A percentile compares a stretch with the other conserved stretches of the same genome.
phyloP scores from a whole-genome alignment of 2,113 vertebrate genomes.

The Gadus chalcogrammus region DNA sequence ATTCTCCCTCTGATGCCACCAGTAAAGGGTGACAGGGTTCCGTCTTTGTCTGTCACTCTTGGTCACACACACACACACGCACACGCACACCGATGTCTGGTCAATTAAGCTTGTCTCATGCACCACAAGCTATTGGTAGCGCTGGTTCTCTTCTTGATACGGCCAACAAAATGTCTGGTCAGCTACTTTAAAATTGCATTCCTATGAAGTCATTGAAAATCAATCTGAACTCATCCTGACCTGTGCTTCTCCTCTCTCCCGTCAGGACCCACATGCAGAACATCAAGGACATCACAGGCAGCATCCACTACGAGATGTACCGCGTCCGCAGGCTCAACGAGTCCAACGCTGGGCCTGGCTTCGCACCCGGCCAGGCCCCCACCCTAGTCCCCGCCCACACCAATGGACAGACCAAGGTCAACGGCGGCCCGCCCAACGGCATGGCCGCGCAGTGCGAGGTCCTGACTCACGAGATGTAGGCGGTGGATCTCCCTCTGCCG shows the following conservation, averaged over 20 bases:
- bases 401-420: slow-evolving; percentile 43
- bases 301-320: slow-evolving; percentile 96
- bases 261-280: slow-evolving; percentile 98
- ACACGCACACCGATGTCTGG: too few relatives aligned
- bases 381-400: slow-evolving; percentile 60
- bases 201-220: too few relatives aligned
- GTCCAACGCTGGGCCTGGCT: slow-evolving; percentile 58
- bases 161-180: too few relatives aligned
- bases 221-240: too few relatives aligned
- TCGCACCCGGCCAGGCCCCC: slow-evolving; percentile 15
- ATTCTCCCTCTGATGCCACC: too few relatives aligned
- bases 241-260: not conserved
- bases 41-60: too few relatives aligned
- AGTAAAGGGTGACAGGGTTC: too few relatives aligned
- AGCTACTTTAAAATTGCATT: too few relatives aligned
- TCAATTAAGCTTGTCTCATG: too few relatives aligned
- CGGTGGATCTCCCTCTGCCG: not conserved
- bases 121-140: too few relatives aligned
- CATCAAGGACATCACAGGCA: slow-evolving; percentile 97
- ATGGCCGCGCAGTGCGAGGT: slow-evolving; percentile 75
- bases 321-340: slow-evolving; percentile 92
- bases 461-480: slow-evolving; percentile 88
- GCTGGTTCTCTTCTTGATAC: too few relatives aligned
- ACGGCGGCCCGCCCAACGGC: slow-evolving; percentile 71
- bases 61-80: too few relatives aligned